Conservation (phyloP, 1,140 invertebrate species). For the Solenopsis invicta region DNA sequence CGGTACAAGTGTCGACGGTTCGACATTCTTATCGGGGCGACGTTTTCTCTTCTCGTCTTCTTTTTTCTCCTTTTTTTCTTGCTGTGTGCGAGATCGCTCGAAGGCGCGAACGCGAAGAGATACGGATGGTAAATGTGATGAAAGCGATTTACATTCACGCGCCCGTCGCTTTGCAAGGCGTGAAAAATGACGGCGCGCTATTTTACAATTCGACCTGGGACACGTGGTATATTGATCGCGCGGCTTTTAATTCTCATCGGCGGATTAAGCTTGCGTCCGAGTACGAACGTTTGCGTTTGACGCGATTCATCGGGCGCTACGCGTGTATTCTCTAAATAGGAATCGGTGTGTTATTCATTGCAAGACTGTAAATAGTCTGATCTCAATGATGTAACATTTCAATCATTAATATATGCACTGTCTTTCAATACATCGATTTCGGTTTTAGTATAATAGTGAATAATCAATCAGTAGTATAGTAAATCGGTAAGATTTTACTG, state of each 20-base stretch:
- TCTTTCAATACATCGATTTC: no score
- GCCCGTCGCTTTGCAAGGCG: slow-evolving; percentile 14
- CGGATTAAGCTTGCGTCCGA: slow-evolving; percentile 7
- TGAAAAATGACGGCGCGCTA: slow-evolving; percentile 45
- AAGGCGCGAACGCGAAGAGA: neutral
- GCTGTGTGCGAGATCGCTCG: neutral
- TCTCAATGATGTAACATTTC: no score
- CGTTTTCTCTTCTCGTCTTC: neutral
- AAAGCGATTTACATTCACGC: slow-evolving; percentile 46
- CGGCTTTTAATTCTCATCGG: neutral
- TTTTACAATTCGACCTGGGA: slow-evolving; percentile 10
- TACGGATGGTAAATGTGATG: slow-evolving; percentile 39
- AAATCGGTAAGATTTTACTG: no score
- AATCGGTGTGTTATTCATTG: no score
- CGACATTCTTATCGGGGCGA: slow-evolving; percentile 6
- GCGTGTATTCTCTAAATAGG: neutral
- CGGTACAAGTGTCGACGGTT: slow-evolving; percentile 4
- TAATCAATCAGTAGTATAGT: no score
- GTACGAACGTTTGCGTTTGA: neutral
- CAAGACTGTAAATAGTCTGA: no score
- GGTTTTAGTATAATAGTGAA: no score
- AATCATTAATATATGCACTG: no score
- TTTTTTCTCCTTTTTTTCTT: neutral
- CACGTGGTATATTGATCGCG: slow-evolving; percentile 11
- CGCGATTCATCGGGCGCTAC: neutral